Evolutionary conservation across 2,797 vertebrate species (phyloP).

Genomic region (Antrozous pallidus): DNA sequence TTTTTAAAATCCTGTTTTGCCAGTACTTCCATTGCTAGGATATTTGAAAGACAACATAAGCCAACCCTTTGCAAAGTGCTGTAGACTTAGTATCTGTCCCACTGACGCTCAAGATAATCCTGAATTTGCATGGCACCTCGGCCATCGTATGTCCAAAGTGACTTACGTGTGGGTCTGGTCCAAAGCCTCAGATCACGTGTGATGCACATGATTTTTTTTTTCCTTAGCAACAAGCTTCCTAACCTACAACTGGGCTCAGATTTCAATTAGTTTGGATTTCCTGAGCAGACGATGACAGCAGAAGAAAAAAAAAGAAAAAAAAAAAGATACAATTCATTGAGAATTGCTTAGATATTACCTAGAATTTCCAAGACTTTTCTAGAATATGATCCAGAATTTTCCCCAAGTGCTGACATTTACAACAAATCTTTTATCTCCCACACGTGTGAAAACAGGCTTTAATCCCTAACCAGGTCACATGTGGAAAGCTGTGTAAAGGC

Average conservation of each 20-base stretch:
- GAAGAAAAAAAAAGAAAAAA: too few species aligned
- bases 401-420: not conserved
- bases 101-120: not conserved
- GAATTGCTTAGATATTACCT: not conserved
- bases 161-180: too few species aligned
- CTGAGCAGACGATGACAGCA: not conserved
- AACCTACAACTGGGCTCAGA: not conserved
- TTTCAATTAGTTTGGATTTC: not conserved
- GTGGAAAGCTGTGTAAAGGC: not conserved
- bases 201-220: not conserved
- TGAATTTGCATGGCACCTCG: not conserved
- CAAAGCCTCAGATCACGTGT: not conserved
- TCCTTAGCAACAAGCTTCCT: not conserved
- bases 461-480: not conserved
- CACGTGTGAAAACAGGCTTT: not conserved
- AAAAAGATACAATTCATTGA: not conserved
- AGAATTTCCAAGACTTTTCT: not conserved
- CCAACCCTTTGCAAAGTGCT: not conserved
- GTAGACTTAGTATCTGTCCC: not conserved
- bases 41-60: not conserved
- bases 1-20: not conserved
- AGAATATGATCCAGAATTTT: not conserved
- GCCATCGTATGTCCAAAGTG: not conserved
- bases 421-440: not conserved
- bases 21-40: not conserved